Evolutionary conservation across 2,888 invertebrate species (phyloP), one percentile per base, ranked within the genome.

Genomic region (Lacanobia oleracea): DNA sequence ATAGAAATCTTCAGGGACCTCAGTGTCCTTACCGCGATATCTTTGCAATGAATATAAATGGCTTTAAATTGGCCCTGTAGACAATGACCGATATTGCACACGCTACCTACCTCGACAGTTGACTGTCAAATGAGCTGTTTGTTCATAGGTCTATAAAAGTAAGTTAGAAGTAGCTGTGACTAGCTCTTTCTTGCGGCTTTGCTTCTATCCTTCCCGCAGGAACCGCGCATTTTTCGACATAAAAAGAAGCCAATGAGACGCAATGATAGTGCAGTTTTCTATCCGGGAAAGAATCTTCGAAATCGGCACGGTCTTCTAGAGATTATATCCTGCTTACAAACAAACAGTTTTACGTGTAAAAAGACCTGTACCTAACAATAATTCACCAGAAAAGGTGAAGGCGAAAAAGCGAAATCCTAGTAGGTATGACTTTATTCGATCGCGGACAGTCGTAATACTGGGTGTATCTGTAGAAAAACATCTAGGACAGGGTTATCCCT

Each of bases 11-110:
- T 53, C 23, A 82, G 61, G 51, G 67, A 74, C 59, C 40, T 43
- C 43, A 45, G 18, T 21, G 48, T 53, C 63, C 70, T 76, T 53
- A 67, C 59, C n/a, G n/a, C 14, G 27, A 57, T 51, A 64, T 65
- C 61, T 65, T 54, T 63, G 66, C 63, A 53, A 23, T 72, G 79
- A 82, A 79, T 82, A 72, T 82, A 82, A 82, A 79, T 79, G 37
- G 65, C 27, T 64, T 74, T 80, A 64, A 78, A 71, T 74, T 78
- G 63, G 72, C 59, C 5, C 50, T 21, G 33, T 65, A 60, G 18
- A 43, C 73, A 74, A 79, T 79, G 33, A 37, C 51, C n/a, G 16
- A 53, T 71, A 72, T 60, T 66, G 40, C 82, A 62, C 50, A 51
- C 37, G 23, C 48, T 45, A 59, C 51, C 37, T 45, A 23, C n/a